Evolutionary conservation across 2,888 invertebrate species (phyloP).

Genomic region (Cephus nigrinus): DNA sequence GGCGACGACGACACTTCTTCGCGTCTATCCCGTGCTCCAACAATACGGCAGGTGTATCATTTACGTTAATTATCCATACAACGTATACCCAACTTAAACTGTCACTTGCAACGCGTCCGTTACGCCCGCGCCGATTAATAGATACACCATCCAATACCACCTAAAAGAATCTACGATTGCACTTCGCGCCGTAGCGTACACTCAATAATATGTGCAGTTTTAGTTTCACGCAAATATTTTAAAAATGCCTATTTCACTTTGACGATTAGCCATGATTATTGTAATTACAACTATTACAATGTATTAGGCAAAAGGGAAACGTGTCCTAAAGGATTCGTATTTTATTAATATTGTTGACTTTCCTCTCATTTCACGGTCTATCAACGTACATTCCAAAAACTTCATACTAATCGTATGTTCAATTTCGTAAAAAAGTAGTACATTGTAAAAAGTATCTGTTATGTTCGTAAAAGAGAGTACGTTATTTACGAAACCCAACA

Average conservation of each 20-base stretch:
- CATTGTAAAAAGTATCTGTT: not conserved
- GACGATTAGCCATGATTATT: not conserved
- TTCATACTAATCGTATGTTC: not conserved
- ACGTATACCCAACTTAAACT: not conserved
- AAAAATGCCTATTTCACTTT: not conserved
- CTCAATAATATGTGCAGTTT: not conserved
- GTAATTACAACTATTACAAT: not conserved
- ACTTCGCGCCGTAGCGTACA: not conserved
- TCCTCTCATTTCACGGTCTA: not conserved
- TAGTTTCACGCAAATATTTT: not conserved
- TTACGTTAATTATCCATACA: conserved; percentile 21
- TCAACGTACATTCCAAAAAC: not conserved
- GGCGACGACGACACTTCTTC: conserved; percentile 26
- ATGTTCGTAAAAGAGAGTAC: not conserved
- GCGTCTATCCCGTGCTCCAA: conserved; percentile 47
- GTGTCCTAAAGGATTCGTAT: not conserved
- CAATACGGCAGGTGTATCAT: conserved; percentile 56
- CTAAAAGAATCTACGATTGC: not conserved
- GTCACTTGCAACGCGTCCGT: not conserved
- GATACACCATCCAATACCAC: not conserved
- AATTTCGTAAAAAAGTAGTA: not conserved
- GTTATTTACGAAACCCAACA: not conserved
- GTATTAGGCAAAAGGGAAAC: not conserved
- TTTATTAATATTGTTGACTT: not conserved
- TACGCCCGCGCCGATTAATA: not conserved